Evolutionary conservation across 2,888 invertebrate genomes (phyloP).

Genomic region (Phalera bucephala): DNA sequence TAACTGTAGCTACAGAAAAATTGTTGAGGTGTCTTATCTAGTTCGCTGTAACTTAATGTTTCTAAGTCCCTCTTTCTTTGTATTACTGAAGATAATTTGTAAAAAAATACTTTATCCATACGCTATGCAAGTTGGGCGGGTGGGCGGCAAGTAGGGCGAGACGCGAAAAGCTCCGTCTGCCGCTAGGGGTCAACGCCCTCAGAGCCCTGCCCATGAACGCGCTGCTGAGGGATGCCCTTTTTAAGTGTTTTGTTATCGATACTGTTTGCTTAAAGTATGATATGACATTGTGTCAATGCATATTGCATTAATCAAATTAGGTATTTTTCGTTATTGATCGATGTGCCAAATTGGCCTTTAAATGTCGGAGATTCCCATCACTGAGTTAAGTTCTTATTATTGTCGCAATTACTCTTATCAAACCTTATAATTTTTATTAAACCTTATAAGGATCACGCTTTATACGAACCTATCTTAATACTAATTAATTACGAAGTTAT

Average conservation of each 20-base stretch:
- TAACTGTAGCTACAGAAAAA: too few species aligned
- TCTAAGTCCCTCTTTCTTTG: too few species aligned
- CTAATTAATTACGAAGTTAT: not conserved
- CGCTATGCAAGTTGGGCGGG: slow-evolving; percentile 58
- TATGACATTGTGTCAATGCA: too few species aligned
- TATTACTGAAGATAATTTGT: not conserved
- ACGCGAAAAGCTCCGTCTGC: slow-evolving; percentile 76
- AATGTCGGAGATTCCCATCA: not conserved
- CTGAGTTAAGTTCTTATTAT: not conserved
- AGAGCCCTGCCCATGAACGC: slow-evolving; percentile 77
- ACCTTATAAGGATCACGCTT: too few species aligned
- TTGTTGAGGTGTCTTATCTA: too few species aligned
- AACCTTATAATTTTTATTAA: not conserved
- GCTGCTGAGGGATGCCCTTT: slow-evolving; percentile 60
- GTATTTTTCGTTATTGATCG: too few species aligned
- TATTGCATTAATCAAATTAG: too few species aligned
- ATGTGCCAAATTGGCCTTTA: not conserved
- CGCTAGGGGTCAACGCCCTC: slow-evolving; percentile 70
- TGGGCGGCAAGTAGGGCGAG: slow-evolving; percentile 75
- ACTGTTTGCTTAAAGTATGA: slow-evolving; percentile 42
- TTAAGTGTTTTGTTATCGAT: slow-evolving; percentile 60
- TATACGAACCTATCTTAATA: not conserved
- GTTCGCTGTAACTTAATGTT: too few species aligned
- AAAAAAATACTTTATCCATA: slow-evolving; percentile 7
- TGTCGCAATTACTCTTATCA: not conserved